These are phyloP conservation scores for Ichneumoninae sp. DNA, from an alignment of 2,888 invertebrate species.

Conservation along the genomic window DNA sequence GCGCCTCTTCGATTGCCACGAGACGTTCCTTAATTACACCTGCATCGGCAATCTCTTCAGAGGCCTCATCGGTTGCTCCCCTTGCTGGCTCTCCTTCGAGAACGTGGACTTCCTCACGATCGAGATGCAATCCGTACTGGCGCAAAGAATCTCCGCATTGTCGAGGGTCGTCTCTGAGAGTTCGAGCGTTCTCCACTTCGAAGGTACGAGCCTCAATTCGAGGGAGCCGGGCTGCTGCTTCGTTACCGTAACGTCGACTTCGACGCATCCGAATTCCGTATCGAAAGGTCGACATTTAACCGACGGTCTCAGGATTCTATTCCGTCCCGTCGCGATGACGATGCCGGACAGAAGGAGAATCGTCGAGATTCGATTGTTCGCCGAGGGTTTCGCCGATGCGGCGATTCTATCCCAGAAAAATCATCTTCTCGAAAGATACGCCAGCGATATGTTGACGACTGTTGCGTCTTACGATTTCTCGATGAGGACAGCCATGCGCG, in stretches of 20 bases:
- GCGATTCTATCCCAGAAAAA: conserved; percentile 86
- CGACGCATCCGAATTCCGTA: neutral
- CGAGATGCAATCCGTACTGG: conserved; percentile 86
- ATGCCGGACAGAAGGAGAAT: conserved; percentile 87
- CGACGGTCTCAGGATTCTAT: conserved; percentile 87
- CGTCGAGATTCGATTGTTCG: conserved; percentile 86
- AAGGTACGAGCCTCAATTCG: conserved; percentile 81
- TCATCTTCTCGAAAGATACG: conserved; percentile 85
- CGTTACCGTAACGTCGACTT: conserved; percentile 86
- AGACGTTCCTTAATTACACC: conserved; percentile 84
- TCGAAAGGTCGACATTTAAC: conserved; percentile 82
- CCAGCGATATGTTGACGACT: conserved; percentile 81
- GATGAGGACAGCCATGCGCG: conserved; percentile 86
- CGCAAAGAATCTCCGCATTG: conserved; percentile 86
- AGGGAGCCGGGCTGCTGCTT: conserved; percentile 87
- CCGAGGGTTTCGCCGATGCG: conserved; percentile 86
- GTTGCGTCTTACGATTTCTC: conserved; percentile 85
- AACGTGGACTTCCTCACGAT: conserved; percentile 86
- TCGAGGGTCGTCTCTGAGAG: neutral
- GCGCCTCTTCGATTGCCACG: conserved; percentile 86
- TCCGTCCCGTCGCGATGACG: conserved; percentile 87
- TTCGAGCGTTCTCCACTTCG: neutral
- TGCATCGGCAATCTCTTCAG: conserved; percentile 86
- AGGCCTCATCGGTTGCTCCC: conserved; percentile 84
- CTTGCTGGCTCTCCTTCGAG: conserved; percentile 87